Percentiles rank a stretch among this genome's conserved stretches.
Evolutionary conservation across 1,140 invertebrate species (phyloP).

Genomic region (Aphis gossypii): DNA sequence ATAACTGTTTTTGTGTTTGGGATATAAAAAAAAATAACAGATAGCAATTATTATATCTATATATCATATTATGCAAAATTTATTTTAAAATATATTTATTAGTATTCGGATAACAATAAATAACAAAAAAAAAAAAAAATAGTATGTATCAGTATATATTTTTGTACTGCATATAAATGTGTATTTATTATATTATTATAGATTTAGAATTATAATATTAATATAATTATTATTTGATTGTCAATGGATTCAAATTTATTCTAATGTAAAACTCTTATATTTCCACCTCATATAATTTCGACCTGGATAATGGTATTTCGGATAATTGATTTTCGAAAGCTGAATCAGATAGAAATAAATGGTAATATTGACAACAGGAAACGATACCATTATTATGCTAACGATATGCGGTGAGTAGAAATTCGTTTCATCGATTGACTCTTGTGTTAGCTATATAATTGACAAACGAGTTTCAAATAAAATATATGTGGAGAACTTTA

Average conservation of each 20-base stretch:
- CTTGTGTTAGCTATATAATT: neutral
- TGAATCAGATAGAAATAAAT: neutral
- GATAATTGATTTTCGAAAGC: neutral
- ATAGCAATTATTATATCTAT: too few relatives aligned
- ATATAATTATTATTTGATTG: neutral
- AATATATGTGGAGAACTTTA: neutral
- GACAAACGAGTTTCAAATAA: neutral
- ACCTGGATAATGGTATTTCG: neutral
- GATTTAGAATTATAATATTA: neutral
- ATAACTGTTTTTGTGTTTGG: neutral
- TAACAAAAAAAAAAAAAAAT: neutral
- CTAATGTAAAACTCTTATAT: neutral
- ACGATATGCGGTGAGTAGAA: neutral
- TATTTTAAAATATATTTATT: neutral
- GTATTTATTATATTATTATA: neutral
- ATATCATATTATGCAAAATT: neutral
- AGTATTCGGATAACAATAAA: neutral
- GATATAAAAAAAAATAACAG: neutral
- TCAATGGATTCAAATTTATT: neutral
- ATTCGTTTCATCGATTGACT: neutral
- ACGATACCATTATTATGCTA: neutral
- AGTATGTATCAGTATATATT: too few relatives aligned
- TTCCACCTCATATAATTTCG: neutral
- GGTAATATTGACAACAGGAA: neutral
- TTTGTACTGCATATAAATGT: neutral